Percentiles rank a stretch among this genome's conserved stretches.
Evolutionary conservation across 2,113 vertebrate genomes (phyloP).

Genomic region (Tamias sibiricus): DNA sequence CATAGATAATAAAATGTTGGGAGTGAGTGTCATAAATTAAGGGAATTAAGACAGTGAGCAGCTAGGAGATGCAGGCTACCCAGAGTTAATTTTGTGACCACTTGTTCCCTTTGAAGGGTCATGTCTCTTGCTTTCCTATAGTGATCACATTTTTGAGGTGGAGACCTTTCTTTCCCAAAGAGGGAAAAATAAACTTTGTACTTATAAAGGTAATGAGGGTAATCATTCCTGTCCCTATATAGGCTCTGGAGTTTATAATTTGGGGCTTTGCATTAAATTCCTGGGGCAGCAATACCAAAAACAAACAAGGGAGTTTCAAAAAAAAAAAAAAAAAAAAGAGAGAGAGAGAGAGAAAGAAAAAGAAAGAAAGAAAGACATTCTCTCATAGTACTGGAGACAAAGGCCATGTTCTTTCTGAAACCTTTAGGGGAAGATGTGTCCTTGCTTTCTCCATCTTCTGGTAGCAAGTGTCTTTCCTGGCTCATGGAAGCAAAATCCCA

Average conservation of each 20-base stretch:
- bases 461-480: background rate
- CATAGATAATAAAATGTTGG: background rate
- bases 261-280: background rate
- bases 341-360: background rate
- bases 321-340: background rate
- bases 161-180: background rate
- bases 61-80: background rate
- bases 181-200: background rate
- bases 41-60: background rate
- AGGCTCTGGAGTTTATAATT: background rate
- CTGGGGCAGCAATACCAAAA: background rate
- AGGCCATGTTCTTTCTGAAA: background rate
- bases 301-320: background rate
- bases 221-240: background rate
- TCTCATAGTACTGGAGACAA: too few relatives aligned
- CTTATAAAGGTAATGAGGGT: background rate
- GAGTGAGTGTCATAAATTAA: background rate
- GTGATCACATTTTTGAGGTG: background rate
- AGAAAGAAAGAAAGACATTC: too few relatives aligned
- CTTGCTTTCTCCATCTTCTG: background rate
- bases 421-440: rapidly evolving
- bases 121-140: background rate
- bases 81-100: background rate
- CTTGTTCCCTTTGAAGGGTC: background rate
- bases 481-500: background rate